phyloP scores from a whole-genome alignment of 30 jellyfish, hydroid and myxozoan genomes.

The Phacellophora camtschatica region DNA sequence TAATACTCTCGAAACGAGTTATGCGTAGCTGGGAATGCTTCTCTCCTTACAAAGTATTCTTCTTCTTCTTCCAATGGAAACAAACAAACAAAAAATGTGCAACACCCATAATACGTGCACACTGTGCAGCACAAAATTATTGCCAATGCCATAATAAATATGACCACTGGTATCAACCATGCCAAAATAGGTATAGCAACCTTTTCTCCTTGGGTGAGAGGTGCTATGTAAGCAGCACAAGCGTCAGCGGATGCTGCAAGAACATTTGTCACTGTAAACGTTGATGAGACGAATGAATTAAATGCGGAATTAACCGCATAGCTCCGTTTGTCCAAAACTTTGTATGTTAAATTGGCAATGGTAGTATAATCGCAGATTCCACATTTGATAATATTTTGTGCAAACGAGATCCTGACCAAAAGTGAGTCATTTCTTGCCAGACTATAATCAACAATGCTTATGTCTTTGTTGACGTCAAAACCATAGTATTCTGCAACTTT shows the following conservation, averaged over 20 bases:
- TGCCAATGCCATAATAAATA: slow-evolving; percentile 41
- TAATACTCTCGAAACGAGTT: slow-evolving; percentile 32
- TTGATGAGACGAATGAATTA: slow-evolving; percentile 27
- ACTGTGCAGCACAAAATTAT: slow-evolving; percentile 24
- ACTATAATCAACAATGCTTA: slow-evolving; percentile 22
- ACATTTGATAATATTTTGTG: slow-evolving; percentile 39
- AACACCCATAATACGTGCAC: slow-evolving; percentile 51
- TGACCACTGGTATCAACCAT: slow-evolving; percentile 48
- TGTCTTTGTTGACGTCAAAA: slow-evolving; percentile 15
- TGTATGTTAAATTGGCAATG: slow-evolving; percentile 39
- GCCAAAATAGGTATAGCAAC: slow-evolving; percentile 33
- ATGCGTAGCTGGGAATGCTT: slow-evolving; percentile 20
- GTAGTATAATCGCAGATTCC: slow-evolving; percentile 37
- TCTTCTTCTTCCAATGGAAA: slow-evolving; percentile 57
- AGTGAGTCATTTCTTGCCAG: background rate
- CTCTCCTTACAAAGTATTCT: slow-evolving; percentile 39
- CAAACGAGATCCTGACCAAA: slow-evolving; percentile 21
- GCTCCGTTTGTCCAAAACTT: slow-evolving; percentile 17
- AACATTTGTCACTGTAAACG: slow-evolving; percentile 12
- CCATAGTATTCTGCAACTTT: slow-evolving; percentile 39
- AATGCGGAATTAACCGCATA: slow-evolving; percentile 22
- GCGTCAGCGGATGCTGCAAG: slow-evolving; percentile 33
- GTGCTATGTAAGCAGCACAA: slow-evolving; percentile 38
- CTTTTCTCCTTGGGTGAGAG: slow-evolving; percentile 14
- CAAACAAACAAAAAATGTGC: slow-evolving; percentile 40